Evolutionary conservation across 1,140 invertebrate species (phyloP).

Genomic region (Palaemon carinicauda): DNA sequence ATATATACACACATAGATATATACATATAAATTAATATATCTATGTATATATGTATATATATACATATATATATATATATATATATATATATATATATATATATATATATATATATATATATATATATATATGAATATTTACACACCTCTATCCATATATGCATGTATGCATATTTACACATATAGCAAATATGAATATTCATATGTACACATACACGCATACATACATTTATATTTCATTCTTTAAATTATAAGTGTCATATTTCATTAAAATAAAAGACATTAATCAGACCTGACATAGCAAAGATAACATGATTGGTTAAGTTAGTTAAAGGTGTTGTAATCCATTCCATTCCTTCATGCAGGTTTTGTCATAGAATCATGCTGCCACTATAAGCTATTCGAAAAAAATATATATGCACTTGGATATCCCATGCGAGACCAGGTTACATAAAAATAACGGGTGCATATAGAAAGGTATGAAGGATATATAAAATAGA

Average conservation of each 20-base stretch:
- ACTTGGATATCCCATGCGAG: too few relatives aligned
- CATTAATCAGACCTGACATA: too few relatives aligned
- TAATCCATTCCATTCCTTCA: too few relatives aligned
- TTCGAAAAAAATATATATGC: too few relatives aligned
- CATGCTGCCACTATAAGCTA: too few relatives aligned
- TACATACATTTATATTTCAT: neutral
- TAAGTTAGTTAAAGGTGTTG: too few relatives aligned
- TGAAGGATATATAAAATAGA: too few relatives aligned
- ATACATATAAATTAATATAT: too few relatives aligned
- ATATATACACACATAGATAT: neutral
- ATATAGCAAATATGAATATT: neutral
- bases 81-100: neutral
- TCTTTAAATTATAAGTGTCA: neutral
- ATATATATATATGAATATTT: conserved; percentile 8
- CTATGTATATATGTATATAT: neutral
- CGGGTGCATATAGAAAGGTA: too few relatives aligned
- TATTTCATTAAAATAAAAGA: neutral
- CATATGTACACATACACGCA: neutral
- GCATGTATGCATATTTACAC: neutral
- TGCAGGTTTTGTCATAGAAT: too few relatives aligned
- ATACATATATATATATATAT: neutral
- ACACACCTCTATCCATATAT: neutral
- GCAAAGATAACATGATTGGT: too few relatives aligned
- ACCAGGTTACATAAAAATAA: too few relatives aligned
- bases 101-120: neutral